These are phyloP conservation scores for Danionella cerebrum DNA, from an alignment of 2,113 vertebrate genomes.

Conservation along the genomic window DNA sequence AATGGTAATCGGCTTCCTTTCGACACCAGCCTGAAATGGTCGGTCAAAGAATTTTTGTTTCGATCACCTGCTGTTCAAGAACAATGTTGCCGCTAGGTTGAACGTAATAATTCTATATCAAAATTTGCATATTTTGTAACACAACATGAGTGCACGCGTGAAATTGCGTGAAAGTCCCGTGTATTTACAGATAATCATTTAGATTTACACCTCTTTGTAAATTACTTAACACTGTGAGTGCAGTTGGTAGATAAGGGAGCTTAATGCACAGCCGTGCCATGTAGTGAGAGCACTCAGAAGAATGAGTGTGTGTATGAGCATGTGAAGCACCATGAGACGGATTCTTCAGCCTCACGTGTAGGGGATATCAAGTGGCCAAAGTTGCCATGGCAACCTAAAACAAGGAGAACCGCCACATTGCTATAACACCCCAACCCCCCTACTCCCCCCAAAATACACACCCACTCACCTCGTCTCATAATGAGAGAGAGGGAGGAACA, in stretches of 20 bases:
- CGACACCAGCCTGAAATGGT: too few relatives aligned
- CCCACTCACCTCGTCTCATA: slow-evolving; percentile 42
- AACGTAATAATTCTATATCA: neutral
- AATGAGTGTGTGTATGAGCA: neutral
- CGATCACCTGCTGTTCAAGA: too few relatives aligned
- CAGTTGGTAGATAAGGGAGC: slow-evolving; percentile 11
- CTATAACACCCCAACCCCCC: slow-evolving; percentile 57
- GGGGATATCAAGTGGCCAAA: slow-evolving; percentile 56
- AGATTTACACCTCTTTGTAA: slow-evolving; percentile 5
- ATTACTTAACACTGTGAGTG: neutral
- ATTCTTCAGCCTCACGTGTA: slow-evolving; percentile 43
- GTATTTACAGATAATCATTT: neutral
- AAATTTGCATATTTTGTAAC: neutral
- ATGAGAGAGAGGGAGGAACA: slow-evolving; percentile 6
- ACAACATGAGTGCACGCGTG: neutral
- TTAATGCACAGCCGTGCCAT: neutral
- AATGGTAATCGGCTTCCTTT: too few relatives aligned
- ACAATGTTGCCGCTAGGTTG: too few relatives aligned
- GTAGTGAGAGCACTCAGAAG: neutral
- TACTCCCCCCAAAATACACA: slow-evolving; percentile 25
- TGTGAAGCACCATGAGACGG: slow-evolving; percentile 4
- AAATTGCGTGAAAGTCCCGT: neutral
- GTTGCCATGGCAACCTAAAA: slow-evolving; percentile 65
- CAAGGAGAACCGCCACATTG: slow-evolving; percentile 58
- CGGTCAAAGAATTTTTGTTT: too few relatives aligned